phyloP scores from a whole-genome alignment of 2,888 invertebrate species.

The Tipula confusa region DNA sequence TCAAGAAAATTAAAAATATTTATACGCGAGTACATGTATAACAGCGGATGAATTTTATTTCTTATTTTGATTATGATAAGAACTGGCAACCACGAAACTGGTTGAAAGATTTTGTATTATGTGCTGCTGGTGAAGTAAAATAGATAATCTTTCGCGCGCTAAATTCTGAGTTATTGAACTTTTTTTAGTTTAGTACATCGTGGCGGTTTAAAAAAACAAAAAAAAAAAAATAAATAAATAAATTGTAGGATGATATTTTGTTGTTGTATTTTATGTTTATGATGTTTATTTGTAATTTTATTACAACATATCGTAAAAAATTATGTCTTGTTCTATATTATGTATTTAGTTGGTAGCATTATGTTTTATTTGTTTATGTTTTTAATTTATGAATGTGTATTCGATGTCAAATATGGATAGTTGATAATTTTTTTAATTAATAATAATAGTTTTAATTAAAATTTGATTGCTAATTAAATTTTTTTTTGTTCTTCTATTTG shows the following conservation, averaged over 20 bases:
- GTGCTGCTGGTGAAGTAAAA: neutral
- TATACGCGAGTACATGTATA: neutral
- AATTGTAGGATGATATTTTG: neutral
- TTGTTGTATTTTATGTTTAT: neutral
- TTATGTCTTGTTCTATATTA: neutral
- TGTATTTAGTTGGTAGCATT: neutral
- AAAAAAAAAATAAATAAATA: neutral
- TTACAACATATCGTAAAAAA: neutral
- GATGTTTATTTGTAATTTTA: neutral
- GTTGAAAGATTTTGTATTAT: constrained; percentile 1
- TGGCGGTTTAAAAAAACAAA: neutral
- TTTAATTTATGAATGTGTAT: neutral
- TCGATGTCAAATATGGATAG: neutral
- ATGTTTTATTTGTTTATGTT: neutral
- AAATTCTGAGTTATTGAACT: constrained; percentile 5
- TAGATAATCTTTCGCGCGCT: neutral
- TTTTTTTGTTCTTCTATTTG: neutral
- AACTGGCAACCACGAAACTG: neutral
- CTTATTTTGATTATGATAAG: neutral
- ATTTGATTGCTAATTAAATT: neutral
- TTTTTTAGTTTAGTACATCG: neutral
- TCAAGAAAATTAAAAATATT: neutral
- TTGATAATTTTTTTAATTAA: neutral
- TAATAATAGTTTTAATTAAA: neutral
- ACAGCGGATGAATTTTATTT: neutral